These are phyloP conservation scores for Tylochromis polylepis DNA, from an alignment of 2,113 vertebrate species.

Conservation along the genomic window DNA sequence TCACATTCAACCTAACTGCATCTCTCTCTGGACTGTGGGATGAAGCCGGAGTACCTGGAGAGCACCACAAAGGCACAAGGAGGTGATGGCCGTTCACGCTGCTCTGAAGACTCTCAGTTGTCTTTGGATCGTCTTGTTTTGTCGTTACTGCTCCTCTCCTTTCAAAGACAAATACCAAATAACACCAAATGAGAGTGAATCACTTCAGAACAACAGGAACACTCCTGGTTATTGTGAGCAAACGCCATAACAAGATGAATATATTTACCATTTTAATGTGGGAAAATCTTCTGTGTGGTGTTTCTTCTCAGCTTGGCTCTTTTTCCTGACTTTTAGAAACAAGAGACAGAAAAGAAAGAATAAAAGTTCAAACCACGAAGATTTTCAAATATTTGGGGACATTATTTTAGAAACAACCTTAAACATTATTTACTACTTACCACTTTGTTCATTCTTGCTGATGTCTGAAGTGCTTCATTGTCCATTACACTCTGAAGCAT, in stretches of 20 bases:
- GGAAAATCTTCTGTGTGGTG: neutral
- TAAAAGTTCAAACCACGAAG: fast-evolving
- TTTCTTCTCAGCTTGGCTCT: neutral
- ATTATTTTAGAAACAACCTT: neutral
- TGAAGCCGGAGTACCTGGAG: neutral
- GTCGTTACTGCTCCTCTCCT: too few species aligned
- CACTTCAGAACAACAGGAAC: neutral
- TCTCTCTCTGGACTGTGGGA: neutral
- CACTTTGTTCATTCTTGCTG: neutral
- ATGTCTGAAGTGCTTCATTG: neutral
- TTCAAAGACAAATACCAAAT: neutral
- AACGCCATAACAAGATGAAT: neutral
- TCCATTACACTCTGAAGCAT: too few species aligned
- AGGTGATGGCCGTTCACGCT: neutral
- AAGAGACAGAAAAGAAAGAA: neutral
- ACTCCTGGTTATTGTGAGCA: neutral
- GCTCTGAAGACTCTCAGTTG: neutral
- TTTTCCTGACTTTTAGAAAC: neutral
- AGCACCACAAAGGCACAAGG: neutral
- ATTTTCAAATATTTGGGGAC: neutral
- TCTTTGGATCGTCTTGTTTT: neutral
- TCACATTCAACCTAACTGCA: neutral
- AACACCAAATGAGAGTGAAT: neutral
- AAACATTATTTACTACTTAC: neutral
- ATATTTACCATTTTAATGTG: neutral